Conservation (phyloP, 2,113 vertebrate genomes). For the Silurus glanis region DNA sequence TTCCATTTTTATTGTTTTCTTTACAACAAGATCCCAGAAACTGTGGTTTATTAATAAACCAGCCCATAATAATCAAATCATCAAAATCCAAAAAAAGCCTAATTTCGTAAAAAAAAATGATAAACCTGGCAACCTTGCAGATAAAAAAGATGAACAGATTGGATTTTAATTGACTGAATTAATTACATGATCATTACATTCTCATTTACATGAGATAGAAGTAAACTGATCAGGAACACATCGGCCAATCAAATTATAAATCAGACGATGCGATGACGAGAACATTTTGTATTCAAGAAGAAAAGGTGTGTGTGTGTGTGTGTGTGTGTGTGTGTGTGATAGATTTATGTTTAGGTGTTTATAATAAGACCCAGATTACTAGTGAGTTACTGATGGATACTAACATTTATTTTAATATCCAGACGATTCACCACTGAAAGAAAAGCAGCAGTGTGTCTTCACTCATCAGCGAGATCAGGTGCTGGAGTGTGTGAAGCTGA, state of each 20-base stretch:
- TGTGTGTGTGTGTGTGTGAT: not conserved
- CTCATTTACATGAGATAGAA: not conserved
- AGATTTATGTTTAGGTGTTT: not conserved
- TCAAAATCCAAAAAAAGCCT: not conserved
- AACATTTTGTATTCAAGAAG: not conserved
- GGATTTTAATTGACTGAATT: not conserved
- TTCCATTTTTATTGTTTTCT: not conserved
- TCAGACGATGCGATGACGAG: not conserved
- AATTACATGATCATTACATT: not conserved
- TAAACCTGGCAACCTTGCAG: not conserved
- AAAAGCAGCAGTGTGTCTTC: not conserved
- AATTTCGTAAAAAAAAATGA: not conserved
- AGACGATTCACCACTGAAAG: not conserved
- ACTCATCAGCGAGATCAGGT: not conserved
- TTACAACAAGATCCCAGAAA: not conserved
- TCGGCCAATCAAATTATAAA: not conserved
- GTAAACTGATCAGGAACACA: not conserved
- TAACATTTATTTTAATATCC: not conserved
- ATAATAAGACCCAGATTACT: not conserved
- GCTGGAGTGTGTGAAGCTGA: not conserved
- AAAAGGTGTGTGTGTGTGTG: not conserved
- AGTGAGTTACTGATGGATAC: not conserved
- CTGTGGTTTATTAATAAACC: not conserved
- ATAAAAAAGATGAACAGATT: not conserved
- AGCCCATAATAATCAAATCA: too few relatives aligned